A percentile compares a stretch with the other conserved stretches of the same genome.
Conservation (phyloP, 2,797 vertebrate genomes). For the Macroramphosus scolopax region DNA sequence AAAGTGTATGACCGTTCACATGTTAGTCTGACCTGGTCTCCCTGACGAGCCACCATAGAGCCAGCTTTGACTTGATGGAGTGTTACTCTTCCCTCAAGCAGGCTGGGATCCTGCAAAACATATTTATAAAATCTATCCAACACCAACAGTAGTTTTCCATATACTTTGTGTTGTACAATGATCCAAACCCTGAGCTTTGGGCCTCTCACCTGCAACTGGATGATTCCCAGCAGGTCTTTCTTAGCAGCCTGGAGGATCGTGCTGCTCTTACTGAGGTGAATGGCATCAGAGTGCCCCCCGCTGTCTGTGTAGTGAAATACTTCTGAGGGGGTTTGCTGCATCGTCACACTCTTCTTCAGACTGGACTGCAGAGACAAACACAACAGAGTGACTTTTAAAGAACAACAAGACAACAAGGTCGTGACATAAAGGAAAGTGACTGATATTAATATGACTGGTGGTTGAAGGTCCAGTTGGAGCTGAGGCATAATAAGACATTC, state of each 20-base stretch:
- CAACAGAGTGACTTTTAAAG: background rate
- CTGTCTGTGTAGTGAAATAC: conserved; percentile 82
- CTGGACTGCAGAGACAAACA: conserved; percentile 58
- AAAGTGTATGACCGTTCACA: no score
- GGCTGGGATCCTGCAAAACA: conserved; percentile 77
- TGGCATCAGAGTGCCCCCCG: conserved; percentile 62
- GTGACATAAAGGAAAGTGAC: background rate
- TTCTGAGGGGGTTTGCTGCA: conserved; percentile 83
- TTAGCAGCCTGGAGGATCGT: conserved; percentile 88
- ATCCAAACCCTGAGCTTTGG: background rate
- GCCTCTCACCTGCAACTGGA: conserved; percentile 86
- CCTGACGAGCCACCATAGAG: conserved; percentile 89
- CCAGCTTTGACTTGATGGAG: conserved; percentile 92
- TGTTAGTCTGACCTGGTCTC: conserved; percentile 98
- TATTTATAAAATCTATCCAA: conserved; percentile 4
- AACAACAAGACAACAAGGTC: no score
- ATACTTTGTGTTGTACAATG: no score
- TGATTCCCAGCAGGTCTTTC: conserved; percentile 87
- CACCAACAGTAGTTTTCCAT: no score
- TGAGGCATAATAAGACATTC: no score
- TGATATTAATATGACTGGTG: no score
- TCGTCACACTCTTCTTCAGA: conserved; percentile 85
- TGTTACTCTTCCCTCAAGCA: conserved; percentile 87
- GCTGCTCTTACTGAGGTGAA: conserved; percentile 76
- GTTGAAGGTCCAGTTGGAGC: no score